Evolutionary conservation across 2,797 vertebrate genomes (phyloP), one percentile per base, ranked within the genome.

Genomic region (Enteromius anoplus): DNA sequence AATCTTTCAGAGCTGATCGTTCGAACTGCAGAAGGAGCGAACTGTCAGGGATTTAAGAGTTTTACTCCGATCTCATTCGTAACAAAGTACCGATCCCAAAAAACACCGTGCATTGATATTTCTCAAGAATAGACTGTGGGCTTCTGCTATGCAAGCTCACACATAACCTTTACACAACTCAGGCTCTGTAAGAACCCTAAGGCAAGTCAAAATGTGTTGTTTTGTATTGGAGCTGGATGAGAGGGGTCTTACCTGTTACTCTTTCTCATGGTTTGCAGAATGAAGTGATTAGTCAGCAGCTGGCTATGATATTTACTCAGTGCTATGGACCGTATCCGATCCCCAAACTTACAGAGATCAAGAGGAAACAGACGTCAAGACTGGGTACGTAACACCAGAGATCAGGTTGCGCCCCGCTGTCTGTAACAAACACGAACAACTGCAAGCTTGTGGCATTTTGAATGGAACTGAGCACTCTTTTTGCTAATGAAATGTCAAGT

Each of bases 241-340:
- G 17, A 47, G 3, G 8, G 62, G 40, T 84, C 55, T 83, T 73
- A 42, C 47, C 23, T 45, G 32, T 82, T 75, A 37, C 23, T 80
- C 32, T 86, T 70, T 85, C 53, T 83, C 21, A 37, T 83, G 55
- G 76, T 42, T 86, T 88, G 5, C 89, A 96, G 95, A 96, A 95
- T 71, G 94, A 96, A 89, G 94, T 95, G 86, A 95, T 95, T 88
- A 95, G 94, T 89, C 95, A 95, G 91, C 94, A 95, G 91, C 89
- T 96, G 85, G 90, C 94, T 11, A 92, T 92, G 4, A 95, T 95
- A 87, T 95, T 96, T 86, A 95, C 94, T 60, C 94, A 95, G 90
- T 96, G 95, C 87, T 96, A 96, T 1, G 95, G 95, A 14, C 95
- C 95, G 0, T 95, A 96, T 82, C 95, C 95, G 29, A 94, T 96